Evolutionary conservation across 2,113 vertebrate genomes (phyloP).

Genomic region (Archilochus colubris): DNA sequence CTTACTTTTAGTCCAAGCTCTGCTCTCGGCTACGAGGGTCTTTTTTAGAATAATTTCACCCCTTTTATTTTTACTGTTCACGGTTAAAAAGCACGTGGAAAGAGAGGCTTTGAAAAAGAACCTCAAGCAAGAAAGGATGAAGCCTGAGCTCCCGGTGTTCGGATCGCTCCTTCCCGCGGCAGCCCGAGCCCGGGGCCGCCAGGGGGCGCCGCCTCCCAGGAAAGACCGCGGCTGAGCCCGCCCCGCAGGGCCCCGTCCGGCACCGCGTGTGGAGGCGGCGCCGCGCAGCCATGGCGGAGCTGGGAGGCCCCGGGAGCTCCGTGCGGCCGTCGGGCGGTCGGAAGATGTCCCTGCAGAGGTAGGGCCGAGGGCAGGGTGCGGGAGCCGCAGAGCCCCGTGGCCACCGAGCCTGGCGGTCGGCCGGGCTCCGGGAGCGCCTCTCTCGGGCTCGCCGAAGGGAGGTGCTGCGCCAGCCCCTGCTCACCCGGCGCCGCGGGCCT

Average conservation of each 20-base stretch:
- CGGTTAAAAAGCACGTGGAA: not conserved
- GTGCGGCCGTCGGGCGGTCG: not conserved
- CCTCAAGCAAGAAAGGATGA: not conserved
- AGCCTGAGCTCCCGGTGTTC: too few species aligned
- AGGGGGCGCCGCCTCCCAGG: not conserved
- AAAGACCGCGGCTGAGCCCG: not conserved
- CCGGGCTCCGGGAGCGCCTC: not conserved
- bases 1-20: not conserved
- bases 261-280: not conserved
- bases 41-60: too few species aligned
- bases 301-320: accelerated
- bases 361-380: not conserved
- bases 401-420: not conserved
- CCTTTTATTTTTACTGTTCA: not conserved
- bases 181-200: not conserved
- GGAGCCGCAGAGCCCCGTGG: not conserved
- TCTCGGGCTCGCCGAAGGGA: not conserved
- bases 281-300: not conserved
- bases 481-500: too few species aligned
- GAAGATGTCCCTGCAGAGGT: not conserved
- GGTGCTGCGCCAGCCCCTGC: too few species aligned
- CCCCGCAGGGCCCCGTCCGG: not conserved
- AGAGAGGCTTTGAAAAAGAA: not conserved
- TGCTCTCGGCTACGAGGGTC: not conserved
- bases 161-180: too few species aligned